phyloP scores from a whole-genome alignment of 2,797 vertebrate genomes.

The Galagoides demidoff region DNA sequence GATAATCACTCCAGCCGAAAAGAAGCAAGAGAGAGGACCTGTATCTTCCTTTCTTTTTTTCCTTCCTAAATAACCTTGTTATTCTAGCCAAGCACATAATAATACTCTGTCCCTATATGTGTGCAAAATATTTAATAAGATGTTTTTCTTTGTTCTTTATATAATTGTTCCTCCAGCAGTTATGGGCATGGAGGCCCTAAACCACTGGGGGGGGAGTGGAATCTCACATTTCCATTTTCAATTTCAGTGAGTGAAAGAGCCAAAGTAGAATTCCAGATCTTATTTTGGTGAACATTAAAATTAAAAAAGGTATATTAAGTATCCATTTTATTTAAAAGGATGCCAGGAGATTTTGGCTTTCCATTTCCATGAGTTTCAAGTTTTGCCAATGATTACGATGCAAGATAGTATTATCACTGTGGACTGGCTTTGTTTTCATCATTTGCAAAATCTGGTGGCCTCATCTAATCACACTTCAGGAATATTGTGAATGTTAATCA shows the following conservation, averaged over 20 bases:
- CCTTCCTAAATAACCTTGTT: neutral
- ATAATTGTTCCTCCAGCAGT: neutral
- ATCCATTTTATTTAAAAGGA: constrained; percentile 18
- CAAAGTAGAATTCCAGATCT: constrained; percentile 1
- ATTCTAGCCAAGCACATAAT: neutral
- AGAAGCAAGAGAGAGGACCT: neutral
- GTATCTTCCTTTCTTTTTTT: constrained; percentile 11
- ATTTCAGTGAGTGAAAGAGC: constrained; percentile 6
- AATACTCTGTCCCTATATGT: neutral
- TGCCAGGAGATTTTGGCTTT: constrained; percentile 18
- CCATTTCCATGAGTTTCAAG: neutral
- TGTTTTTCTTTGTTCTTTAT: neutral
- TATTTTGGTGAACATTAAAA: neutral
- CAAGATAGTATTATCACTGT: neutral
- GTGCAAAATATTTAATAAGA: constrained; percentile 25
- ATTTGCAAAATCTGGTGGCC: neutral
- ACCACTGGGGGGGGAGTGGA: neutral
- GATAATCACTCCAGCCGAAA: constrained; percentile 58
- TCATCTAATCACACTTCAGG: neutral
- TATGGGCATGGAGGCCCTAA: neutral
- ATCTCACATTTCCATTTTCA: neutral
- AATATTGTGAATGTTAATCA: neutral
- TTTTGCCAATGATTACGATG: neutral
- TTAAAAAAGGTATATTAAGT: neutral
- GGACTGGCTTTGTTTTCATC: neutral